Evolutionary conservation across 2,797 vertebrate species (phyloP).

Genomic region (Etheostoma perlongum): DNA sequence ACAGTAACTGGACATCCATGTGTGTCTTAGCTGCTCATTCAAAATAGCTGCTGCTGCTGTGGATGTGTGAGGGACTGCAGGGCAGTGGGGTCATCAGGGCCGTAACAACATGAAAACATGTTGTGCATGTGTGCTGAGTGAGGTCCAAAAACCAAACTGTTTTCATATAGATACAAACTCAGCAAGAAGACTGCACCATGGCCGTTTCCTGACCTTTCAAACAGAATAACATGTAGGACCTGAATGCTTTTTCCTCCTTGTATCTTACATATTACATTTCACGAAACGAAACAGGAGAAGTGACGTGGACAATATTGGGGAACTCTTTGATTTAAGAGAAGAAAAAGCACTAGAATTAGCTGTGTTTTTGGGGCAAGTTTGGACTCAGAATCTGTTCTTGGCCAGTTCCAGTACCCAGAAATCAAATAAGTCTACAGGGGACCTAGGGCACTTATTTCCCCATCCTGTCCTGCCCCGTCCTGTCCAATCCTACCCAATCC

Average conservation of each 20-base stretch:
- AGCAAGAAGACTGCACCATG: not conserved
- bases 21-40: constrained; percentile 19
- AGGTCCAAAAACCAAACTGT: constrained; percentile 16
- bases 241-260: not conserved
- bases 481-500: not conserved
- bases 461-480: not conserved
- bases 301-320: not conserved
- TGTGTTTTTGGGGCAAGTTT: not conserved
- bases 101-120: constrained; percentile 34
- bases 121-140: constrained; percentile 3
- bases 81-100: constrained; percentile 14
- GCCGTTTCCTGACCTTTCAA: constrained; percentile 18
- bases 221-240: not conserved
- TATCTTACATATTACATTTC: not conserved
- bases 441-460: not conserved
- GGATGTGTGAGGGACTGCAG: constrained; percentile 12
- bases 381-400: not conserved
- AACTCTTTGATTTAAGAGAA: not conserved
- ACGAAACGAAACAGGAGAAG: not conserved
- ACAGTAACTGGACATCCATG: constrained; percentile 16
- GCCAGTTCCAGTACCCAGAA: not conserved
- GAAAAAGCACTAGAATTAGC: not conserved
- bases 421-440: not conserved
- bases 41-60: constrained; percentile 40
- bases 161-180: constrained; percentile 9